Percentiles rank a stretch among this genome's conserved stretches.
Conservation (phyloP, 1,140 invertebrate genomes). For the Onthophagus taurus region DNA sequence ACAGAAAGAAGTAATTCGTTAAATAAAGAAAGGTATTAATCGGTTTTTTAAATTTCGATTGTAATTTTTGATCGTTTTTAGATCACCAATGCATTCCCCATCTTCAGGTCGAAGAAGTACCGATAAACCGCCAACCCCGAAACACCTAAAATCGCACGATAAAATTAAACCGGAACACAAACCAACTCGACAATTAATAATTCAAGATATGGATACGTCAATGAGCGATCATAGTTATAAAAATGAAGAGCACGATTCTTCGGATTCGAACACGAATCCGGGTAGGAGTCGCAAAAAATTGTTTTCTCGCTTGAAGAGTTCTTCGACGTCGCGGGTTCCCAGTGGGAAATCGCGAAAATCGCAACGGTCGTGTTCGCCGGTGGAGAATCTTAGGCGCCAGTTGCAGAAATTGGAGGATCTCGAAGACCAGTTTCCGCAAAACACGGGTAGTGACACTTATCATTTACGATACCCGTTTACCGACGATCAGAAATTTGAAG, state of each 20-base stretch:
- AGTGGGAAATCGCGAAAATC: constrained; percentile 26
- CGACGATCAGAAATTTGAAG: constrained; percentile 35
- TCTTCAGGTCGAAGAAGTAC: constrained; percentile 19
- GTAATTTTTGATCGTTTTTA: constrained; percentile 8
- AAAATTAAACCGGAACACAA: constrained; percentile 33
- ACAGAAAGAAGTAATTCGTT: constrained; percentile 64
- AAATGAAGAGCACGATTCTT: constrained; percentile 33
- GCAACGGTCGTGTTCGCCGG: constrained; percentile 52
- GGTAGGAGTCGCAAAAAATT: constrained; percentile 44
- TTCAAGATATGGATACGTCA: constrained; percentile 35
- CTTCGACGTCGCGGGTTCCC: constrained; percentile 50
- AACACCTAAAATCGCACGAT: constrained; percentile 24
- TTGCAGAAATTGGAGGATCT: constrained; percentile 68
- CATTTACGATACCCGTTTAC: constrained; percentile 47
- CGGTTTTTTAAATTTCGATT: constrained; percentile 5
- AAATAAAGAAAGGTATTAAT: constrained; percentile 38
- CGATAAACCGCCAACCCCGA: constrained; percentile 28
- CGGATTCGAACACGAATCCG: constrained; percentile 27
- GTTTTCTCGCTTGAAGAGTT: constrained; percentile 54
- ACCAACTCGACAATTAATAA: constrained; percentile 26
- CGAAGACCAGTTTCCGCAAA: constrained; percentile 63
- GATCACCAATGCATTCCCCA: constrained; percentile 28
- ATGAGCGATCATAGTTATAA: constrained; percentile 32
- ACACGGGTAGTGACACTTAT: constrained; percentile 54
- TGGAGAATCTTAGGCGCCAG: constrained; percentile 66